Evolutionary conservation across 2,888 invertebrate genomes (phyloP).

Genomic region (Eilema depressum): DNA sequence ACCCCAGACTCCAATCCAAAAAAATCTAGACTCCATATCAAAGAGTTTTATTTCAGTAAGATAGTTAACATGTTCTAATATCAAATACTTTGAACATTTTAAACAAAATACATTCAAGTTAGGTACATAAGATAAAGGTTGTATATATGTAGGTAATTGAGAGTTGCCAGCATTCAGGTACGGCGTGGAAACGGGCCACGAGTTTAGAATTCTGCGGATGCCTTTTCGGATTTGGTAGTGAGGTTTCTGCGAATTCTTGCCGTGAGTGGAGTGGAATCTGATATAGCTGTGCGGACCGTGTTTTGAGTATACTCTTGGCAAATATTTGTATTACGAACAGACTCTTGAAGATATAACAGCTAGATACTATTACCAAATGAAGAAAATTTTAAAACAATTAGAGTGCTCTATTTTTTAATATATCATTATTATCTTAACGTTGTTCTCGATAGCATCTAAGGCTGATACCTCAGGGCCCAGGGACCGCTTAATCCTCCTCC

Average conservation of each 20-base stretch:
- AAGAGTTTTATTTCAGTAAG: too few relatives aligned
- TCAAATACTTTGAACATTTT: conserved; percentile 1
- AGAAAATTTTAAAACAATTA: too few relatives aligned
- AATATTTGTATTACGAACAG: neutral
- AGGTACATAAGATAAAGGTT: neutral
- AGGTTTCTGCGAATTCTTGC: conserved; percentile 55
- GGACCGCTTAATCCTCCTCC: too few relatives aligned
- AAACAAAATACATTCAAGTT: neutral
- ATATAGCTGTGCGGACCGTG: neutral
- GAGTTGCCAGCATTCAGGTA: conserved; percentile 22
- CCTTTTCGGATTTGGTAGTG: conserved; percentile 58
- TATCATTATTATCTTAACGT: too few relatives aligned
- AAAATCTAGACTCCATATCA: too few relatives aligned
- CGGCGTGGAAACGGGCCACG: conserved; percentile 28
- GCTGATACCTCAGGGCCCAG: too few relatives aligned
- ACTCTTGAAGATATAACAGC: neutral
- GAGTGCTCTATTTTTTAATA: too few relatives aligned
- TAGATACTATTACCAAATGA: neutral
- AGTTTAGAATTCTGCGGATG: conserved; percentile 51
- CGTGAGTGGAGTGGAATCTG: conserved; percentile 12
- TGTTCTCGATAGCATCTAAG: too few relatives aligned
- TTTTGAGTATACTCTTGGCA: neutral
- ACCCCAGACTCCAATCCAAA: too few relatives aligned
- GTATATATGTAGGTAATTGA: conserved; percentile 22
- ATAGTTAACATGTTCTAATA: neutral